Conservation (phyloP, 2,888 invertebrate species). For the Oscheius sp. region DNA sequence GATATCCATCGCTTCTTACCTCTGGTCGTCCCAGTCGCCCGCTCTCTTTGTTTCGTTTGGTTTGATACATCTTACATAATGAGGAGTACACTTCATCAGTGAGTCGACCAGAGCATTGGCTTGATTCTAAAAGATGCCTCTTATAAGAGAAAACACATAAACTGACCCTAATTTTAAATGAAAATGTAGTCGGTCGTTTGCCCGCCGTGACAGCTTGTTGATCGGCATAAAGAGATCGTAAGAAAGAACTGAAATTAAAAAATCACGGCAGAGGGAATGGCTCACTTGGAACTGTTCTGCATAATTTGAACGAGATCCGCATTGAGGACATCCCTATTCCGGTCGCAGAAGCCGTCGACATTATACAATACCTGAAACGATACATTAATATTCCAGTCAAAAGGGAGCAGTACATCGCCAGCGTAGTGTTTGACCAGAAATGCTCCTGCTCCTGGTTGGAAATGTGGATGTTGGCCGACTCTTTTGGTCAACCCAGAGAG, state of each 20-base stretch:
- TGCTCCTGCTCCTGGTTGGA: constrained; percentile 77
- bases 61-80: constrained; percentile 82
- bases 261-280: not conserved
- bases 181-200: constrained; percentile 80
- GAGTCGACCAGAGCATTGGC: constrained; percentile 80
- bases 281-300: constrained; percentile 79
- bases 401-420: constrained; percentile 77
- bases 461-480: constrained; percentile 78
- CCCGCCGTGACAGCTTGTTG: constrained; percentile 74
- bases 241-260: constrained; percentile 76
- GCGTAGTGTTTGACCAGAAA: constrained; percentile 81
- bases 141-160: constrained; percentile 16
- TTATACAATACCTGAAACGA: constrained; percentile 77
- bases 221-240: constrained; percentile 79
- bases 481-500: constrained; percentile 48
- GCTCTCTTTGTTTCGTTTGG: constrained; percentile 81
- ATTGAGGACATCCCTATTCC: constrained; percentile 81
- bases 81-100: constrained; percentile 80
- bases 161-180: constrained; percentile 79
- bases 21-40: constrained; percentile 79
- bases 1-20: constrained; percentile 50
- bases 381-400: not conserved
- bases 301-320: constrained; percentile 80
- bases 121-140: constrained; percentile 76
- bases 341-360: constrained; percentile 80